These are phyloP conservation scores for Drosophila leontia DNA, from an alignment of 1,140 invertebrate genomes.

Conservation along the genomic window DNA sequence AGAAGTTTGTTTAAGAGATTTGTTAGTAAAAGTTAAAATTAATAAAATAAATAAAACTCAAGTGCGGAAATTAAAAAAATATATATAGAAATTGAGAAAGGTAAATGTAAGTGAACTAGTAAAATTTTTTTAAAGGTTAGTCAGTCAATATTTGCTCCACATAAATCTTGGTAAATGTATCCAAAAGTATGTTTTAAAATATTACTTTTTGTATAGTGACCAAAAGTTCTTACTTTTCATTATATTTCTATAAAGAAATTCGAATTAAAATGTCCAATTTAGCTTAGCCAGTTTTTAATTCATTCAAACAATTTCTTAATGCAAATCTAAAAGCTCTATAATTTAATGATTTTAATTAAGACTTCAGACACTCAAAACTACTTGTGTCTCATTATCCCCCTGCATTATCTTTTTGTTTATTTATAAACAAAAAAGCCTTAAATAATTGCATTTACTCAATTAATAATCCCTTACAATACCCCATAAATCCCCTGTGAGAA, in stretches of 20 bases:
- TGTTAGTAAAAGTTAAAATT: background rate
- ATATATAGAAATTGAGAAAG: background rate
- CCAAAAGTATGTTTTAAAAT: too few relatives aligned
- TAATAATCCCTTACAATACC: background rate
- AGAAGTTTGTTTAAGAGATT: too few relatives aligned
- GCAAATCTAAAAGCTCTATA: too few relatives aligned
- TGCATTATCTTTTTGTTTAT: background rate
- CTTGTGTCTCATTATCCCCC: background rate
- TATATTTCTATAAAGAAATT: too few relatives aligned
- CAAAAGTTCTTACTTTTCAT: too few relatives aligned
- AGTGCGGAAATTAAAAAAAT: background rate
- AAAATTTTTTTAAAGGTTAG: too few relatives aligned
- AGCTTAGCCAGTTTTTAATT: too few relatives aligned
- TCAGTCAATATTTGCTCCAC: too few relatives aligned
- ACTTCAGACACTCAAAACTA: background rate
- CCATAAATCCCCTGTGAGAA: background rate
- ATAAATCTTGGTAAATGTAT: too few relatives aligned
- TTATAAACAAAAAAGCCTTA: background rate
- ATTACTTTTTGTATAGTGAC: too few relatives aligned
- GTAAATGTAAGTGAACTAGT: background rate
- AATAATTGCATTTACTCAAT: constrained; percentile 1
- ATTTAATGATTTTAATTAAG: background rate
- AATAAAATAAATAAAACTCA: background rate
- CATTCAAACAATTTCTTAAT: too few relatives aligned
- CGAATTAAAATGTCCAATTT: too few relatives aligned